These are phyloP conservation scores for Paradisaea rubra DNA, from an alignment of 2,113 vertebrate genomes.

Conservation along the genomic window DNA sequence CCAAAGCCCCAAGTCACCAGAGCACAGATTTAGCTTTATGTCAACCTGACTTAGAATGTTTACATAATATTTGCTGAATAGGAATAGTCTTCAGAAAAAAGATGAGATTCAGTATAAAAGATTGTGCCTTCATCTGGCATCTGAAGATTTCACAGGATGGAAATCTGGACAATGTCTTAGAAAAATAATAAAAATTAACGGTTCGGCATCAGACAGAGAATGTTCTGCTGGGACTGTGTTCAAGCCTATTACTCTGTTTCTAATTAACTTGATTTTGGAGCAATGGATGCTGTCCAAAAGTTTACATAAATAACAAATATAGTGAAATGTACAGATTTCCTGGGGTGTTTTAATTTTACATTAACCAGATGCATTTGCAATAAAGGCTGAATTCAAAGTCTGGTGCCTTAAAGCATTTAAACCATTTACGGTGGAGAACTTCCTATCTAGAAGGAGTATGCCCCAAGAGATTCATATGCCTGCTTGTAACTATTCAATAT, in stretches of 20 bases:
- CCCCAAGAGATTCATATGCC: not conserved
- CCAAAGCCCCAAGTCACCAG: not conserved
- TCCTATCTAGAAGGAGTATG: not conserved
- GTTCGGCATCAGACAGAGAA: not conserved
- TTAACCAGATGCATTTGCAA: not conserved
- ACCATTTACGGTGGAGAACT: not conserved
- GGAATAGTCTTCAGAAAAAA: not conserved
- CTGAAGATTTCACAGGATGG: not conserved
- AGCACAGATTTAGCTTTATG: not conserved
- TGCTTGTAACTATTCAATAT: not conserved
- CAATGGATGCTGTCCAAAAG: not conserved
- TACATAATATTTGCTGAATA: not conserved
- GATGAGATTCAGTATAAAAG: not conserved
- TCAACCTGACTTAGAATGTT: not conserved
- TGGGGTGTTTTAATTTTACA: not conserved
- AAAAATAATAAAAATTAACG: not conserved
- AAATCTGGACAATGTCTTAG: not conserved
- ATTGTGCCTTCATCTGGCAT: not conserved
- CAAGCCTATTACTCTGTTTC: not conserved
- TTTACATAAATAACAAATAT: slow-evolving; percentile 28
- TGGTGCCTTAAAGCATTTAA: slow-evolving; percentile 16
- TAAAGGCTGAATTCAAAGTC: not conserved
- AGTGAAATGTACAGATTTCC: slow-evolving; percentile 9
- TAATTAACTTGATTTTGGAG: slow-evolving; percentile 17
- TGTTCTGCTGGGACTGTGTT: not conserved